Base-by-base conservation (phyloP, 2,113 vertebrate genomes). In the Danio rerio region DNA sequence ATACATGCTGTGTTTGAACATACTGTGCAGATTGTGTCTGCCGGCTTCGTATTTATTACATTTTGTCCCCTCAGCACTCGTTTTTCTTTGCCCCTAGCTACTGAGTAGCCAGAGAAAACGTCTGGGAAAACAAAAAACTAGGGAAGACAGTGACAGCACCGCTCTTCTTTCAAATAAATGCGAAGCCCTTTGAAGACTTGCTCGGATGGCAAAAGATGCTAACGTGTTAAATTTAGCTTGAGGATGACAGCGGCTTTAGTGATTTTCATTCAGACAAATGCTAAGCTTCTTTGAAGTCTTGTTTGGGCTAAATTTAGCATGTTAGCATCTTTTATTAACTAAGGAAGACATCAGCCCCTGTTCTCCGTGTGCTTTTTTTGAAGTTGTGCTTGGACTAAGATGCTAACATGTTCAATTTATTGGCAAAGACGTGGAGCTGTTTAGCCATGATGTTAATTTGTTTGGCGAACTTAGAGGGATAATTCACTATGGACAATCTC, bases 1-100 rank as follows among this genome's bases (percentile, higher is more conserved):
- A 43, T 56, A 45, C 62, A 45, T 80, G 31, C 59, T 42, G 52
- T 80, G 42, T 72, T 47, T 78, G 75, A 78, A 78, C 75, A 63
- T 63, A 63, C 45, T 78, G 75, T 63, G 45, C 45, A 47, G 43
- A 63, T 62, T 78, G 47, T 43, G 61, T 78, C 62, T 53, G 45
- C 59, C 63, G 31, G 47, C 76, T 78, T 78, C 13, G 15, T 66
- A 43, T 43, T 78, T 5, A 21, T 66, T 66, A 66, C 7, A 9
- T 78, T 66, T 66, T 53, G 61, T 66, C 47, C 47, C 31, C 62
- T 18, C 47, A 55, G 61, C 42, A 49, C 18, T 78, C 11, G 5
- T n/a, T 78, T 77, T 77, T 45, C 15, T 63, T 31, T 10, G 0
- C 20, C 45, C 13, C 18, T 18, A 12, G 40, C 61, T 11, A 61